Base-by-base conservation (phyloP, 2,888 invertebrate genomes). In the Conchocele bisecta region DNA sequence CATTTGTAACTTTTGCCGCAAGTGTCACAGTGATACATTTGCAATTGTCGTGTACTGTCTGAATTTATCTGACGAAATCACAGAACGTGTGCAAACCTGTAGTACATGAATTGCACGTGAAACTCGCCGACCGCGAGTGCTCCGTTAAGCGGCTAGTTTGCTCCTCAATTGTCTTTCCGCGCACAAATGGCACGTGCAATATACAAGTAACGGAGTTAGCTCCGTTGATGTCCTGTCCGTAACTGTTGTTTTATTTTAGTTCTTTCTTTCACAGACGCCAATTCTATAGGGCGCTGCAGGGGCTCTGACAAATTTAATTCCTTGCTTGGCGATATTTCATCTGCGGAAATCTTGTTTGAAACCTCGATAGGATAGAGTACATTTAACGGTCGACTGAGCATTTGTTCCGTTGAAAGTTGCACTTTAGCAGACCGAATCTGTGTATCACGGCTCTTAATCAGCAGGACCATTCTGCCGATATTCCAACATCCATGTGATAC, bases 401-500 rank as follows among this genome's bases (percentile, higher is more conserved):
- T 28, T 20, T 37, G 26, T 24, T 29, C 29, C 1, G 58, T 29
- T 37, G 42, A 29, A 11, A 58, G 9, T 17, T 26, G n/a, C 9
- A 58, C 44, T n/a, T 28, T 58, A 17, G 46, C 58, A 11, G 58
- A 58, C 24, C 44, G 9, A 2, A 28, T 58, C 15, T 58, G n/a
- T 3, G 44, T 46, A 29, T 58, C 58, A 31, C 22, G 22, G 28
- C 58, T 58, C n/a, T 31, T n/a, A 11, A 33, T n/a, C 42, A 57
- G 29, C n/a, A n/a, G 4, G 4, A 41, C 24, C 11, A 57, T 26
- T 57, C 29, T 57, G 22, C 57, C 57, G 5, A 33, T 29, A 29
- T 28, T 57, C 57, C 57, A 57, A 37, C 57, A 57, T n/a, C 57
- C 57, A 20, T 42, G 57, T 22, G 42, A 31, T 42, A 37, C 15